Conservation (phyloP, 2,888 invertebrate species). For the Temnothorax rugatulus region DNA sequence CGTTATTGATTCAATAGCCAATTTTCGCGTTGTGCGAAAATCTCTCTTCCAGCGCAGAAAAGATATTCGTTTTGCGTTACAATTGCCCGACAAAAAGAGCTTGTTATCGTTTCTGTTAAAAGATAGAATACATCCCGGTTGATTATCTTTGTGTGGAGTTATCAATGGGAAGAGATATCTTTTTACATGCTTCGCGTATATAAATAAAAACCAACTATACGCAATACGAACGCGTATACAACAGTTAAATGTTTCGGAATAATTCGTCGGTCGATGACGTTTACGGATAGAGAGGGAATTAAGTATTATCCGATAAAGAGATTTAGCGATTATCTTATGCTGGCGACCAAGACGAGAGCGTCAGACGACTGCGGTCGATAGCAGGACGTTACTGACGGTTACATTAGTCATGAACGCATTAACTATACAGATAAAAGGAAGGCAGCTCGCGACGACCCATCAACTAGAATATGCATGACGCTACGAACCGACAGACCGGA, state of each 20-base stretch:
- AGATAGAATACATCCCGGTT: slow-evolving; percentile 3
- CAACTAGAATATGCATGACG: slow-evolving; percentile 78
- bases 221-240: neutral
- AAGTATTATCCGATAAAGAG: slow-evolving; percentile 32
- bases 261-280: slow-evolving; percentile 6
- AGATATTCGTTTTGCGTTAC: slow-evolving; percentile 35
- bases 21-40: slow-evolving; percentile 45
- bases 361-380: slow-evolving; percentile 68
- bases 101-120: slow-evolving; percentile 40
- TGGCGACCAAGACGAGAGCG: slow-evolving; percentile 35
- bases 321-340: slow-evolving; percentile 34
- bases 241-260: neutral
- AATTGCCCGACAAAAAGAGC: slow-evolving; percentile 24
- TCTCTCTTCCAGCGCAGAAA: slow-evolving; percentile 29
- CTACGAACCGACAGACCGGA: slow-evolving; percentile 64
- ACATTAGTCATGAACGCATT: slow-evolving; percentile 77
- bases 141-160: slow-evolving; percentile 31
- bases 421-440: slow-evolving; percentile 79
- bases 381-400: slow-evolving; percentile 67
- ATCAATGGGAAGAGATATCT: neutral
- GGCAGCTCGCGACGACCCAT: slow-evolving; percentile 73
- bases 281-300: neutral
- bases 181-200: neutral
- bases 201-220: neutral
- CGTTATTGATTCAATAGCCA: slow-evolving; percentile 57